phyloP scores from a whole-genome alignment of 1,140 invertebrate species.

The Meloidogyne exigua region DNA sequence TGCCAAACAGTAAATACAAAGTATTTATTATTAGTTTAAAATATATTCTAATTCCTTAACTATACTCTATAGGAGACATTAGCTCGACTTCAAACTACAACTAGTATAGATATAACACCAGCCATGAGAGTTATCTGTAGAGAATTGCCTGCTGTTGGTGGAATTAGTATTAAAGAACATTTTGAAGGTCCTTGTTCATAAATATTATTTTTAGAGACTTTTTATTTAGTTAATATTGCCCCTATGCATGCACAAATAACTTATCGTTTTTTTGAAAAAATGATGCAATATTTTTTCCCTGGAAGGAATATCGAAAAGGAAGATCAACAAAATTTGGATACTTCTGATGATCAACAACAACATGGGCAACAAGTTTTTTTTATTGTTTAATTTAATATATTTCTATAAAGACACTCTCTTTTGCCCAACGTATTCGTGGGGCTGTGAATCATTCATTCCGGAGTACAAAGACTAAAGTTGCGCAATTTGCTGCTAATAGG shows the following conservation, averaged over 20 bases:
- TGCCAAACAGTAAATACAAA: constrained; percentile 89
- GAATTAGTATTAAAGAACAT: constrained; percentile 96
- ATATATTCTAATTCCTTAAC: too few species aligned
- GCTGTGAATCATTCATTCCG: constrained; percentile 41
- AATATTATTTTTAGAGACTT: not conserved
- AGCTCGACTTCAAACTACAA: constrained; percentile 36
- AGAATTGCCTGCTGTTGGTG: constrained; percentile 71
- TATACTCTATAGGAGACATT: constrained; percentile 49
- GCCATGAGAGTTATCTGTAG: constrained; percentile 58
- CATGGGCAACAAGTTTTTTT: constrained; percentile 33
- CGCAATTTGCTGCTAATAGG: constrained; percentile 61
- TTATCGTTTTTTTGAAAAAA: constrained; percentile 93
- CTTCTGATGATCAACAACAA: constrained; percentile 40
- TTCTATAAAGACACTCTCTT: constrained; percentile 36
- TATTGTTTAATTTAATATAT: constrained; percentile 10
- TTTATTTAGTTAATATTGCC: constrained; percentile 70
- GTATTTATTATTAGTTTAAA: constrained; percentile 45
- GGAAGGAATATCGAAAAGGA: constrained; percentile 77
- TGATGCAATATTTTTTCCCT: constrained; percentile 98
- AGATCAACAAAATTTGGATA: constrained; percentile 51
- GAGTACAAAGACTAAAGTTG: constrained; percentile 46
- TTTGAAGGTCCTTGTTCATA: constrained; percentile 73
- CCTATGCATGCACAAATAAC: constrained; percentile 88
- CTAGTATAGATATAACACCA: constrained; percentile 50
- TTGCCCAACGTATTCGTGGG: constrained; percentile 41